Percentiles rank a stretch among this genome's conserved stretches.
phyloP scores from a whole-genome alignment of 2,888 invertebrate species.

The Clunio marinus region DNA sequence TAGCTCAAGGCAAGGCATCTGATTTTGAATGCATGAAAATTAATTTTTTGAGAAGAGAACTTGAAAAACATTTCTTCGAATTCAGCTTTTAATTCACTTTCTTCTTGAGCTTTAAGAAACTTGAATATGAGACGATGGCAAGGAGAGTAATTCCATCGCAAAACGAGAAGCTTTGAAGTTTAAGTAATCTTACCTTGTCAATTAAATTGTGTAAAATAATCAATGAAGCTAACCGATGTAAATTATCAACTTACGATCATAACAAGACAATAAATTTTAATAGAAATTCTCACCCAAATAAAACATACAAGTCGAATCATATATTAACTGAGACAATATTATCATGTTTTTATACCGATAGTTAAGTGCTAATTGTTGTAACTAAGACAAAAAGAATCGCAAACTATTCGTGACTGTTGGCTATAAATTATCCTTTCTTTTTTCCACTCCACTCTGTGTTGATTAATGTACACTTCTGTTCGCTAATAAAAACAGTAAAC shows the following conservation, averaged over 20 bases:
- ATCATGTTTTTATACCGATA: constrained; percentile 13
- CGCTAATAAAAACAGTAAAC: constrained; percentile 13
- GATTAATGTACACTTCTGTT: constrained; percentile 32
- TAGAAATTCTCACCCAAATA: too few relatives aligned
- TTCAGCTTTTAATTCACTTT: background rate
- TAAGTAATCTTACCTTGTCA: too few relatives aligned
- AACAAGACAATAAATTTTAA: too few relatives aligned
- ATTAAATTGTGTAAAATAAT: too few relatives aligned
- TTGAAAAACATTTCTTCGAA: background rate
- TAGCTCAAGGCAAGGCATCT: constrained; percentile 6
- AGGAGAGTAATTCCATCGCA: too few relatives aligned
- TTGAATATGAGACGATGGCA: background rate
- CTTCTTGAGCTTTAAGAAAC: background rate
- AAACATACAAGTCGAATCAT: too few relatives aligned
- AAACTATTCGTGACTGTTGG: constrained; percentile 27
- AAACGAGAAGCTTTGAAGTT: too few relatives aligned
- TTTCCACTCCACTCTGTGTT: constrained; percentile 9
- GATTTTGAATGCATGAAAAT: constrained; percentile 24
- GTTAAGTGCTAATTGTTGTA: constrained; percentile 23
- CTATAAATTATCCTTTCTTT: constrained; percentile 27
- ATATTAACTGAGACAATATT: too few relatives aligned
- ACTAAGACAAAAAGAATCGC: constrained; percentile 11
- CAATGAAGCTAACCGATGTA: too few relatives aligned
- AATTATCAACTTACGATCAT: too few relatives aligned
- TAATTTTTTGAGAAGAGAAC: background rate